Evolutionary conservation across 2,888 invertebrate species (phyloP).

Genomic region (Morinoia aosen): DNA sequence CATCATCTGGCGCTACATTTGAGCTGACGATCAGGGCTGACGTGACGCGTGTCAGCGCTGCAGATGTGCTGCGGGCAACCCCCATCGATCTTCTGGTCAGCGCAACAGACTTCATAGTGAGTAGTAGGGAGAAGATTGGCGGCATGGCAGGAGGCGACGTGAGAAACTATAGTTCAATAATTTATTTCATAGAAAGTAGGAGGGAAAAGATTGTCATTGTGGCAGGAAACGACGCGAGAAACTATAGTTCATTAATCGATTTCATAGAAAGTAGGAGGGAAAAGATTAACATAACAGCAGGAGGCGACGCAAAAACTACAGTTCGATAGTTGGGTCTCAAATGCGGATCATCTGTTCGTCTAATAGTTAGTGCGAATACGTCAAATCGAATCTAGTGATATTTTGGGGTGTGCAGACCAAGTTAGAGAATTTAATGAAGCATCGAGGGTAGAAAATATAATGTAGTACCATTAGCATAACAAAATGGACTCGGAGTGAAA

Average conservation of each 20-base stretch:
- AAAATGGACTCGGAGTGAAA: no score
- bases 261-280: not conserved
- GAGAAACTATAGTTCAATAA: no score
- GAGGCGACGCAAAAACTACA: not conserved
- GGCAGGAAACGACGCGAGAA: not conserved
- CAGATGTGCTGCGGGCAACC: not conserved
- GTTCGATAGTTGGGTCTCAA: not conserved
- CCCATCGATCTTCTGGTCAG: not conserved
- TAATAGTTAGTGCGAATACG: not conserved
- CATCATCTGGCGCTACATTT: not conserved
- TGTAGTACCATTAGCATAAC: no score
- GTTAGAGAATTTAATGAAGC: no score
- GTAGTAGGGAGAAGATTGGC: not conserved
- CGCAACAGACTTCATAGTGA: not conserved
- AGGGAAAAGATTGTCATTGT: not conserved
- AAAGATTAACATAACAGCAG: not conserved
- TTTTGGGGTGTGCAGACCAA: no score
- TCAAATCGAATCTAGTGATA: no score
- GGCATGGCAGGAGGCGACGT: not conserved
- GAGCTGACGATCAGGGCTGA: conserved; percentile 12
- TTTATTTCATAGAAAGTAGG: not conserved
- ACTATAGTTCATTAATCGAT: no score
- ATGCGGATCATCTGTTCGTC: no score
- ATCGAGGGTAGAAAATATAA: no score
- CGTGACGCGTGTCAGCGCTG: not conserved